Evolutionary conservation across 35 echinoderm and acorn worm species (phyloP).

Genomic region (Strongylocentrotus purpuratus): DNA sequence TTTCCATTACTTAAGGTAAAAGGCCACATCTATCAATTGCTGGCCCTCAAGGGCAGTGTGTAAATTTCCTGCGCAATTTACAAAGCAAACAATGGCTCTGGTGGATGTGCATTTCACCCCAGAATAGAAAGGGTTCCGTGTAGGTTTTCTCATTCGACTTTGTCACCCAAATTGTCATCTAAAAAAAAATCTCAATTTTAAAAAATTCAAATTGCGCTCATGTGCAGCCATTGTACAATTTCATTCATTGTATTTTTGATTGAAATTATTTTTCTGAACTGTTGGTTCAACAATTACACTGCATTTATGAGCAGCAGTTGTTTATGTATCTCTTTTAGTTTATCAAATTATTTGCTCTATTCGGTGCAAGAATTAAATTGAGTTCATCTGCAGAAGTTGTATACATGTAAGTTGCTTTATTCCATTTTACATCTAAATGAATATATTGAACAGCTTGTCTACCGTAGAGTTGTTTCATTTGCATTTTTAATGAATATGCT

Average conservation of each 20-base stretch:
- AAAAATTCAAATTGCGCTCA: not conserved
- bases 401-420: too few species aligned
- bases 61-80: not conserved
- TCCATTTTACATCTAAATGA: too few species aligned
- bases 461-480: too few species aligned
- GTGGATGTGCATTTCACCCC: not conserved
- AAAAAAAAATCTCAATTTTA: not conserved
- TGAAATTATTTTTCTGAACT: not conserved
- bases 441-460: too few species aligned
- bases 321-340: too few species aligned
- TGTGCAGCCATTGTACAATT: not conserved
- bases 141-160: not conserved
- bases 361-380: too few species aligned
- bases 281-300: too few species aligned
- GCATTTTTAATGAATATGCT: too few species aligned
- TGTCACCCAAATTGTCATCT: too few species aligned
- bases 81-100: not conserved
- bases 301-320: too few species aligned
- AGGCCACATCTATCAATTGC: not conserved
- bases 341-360: too few species aligned
- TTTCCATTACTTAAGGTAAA: slow-evolving; percentile 12
- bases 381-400: too few species aligned
- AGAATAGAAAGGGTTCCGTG: not conserved
- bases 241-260: not conserved
- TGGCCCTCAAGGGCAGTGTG: not conserved